These are phyloP conservation scores for Heterotilapia buettikoferi DNA, from an alignment of 2,113 vertebrate genomes.

Conservation along the genomic window DNA sequence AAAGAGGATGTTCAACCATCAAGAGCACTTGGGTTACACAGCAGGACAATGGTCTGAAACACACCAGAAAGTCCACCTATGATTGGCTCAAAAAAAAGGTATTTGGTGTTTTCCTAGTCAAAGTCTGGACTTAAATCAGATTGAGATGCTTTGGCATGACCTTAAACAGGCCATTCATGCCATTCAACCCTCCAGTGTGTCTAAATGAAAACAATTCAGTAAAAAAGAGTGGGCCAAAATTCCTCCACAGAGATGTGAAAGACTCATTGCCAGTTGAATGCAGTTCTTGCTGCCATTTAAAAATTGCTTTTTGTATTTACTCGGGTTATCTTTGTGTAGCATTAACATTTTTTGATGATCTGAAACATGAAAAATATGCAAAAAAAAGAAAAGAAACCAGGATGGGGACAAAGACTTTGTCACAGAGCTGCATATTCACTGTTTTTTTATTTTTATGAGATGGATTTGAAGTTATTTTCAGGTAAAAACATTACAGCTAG, in stretches of 20 bases:
- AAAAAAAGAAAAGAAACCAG: neutral
- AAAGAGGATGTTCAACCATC: neutral
- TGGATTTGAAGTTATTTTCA: constrained; percentile 8
- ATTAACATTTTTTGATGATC: neutral
- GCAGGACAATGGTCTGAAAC: neutral
- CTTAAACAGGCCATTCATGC: neutral
- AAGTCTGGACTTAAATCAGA: neutral
- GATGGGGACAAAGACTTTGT: neutral
- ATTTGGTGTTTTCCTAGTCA: neutral
- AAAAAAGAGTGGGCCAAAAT: neutral
- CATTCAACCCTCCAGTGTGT: neutral
- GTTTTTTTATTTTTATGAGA: neutral
- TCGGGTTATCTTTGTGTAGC: neutral
- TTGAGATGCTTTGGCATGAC: neutral
- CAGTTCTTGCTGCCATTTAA: neutral
- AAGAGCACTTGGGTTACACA: neutral
- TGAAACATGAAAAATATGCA: neutral
- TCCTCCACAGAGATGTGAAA: neutral
- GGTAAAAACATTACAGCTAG: constrained; percentile 32
- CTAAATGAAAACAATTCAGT: neutral
- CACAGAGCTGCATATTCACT: neutral
- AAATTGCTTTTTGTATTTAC: neutral
- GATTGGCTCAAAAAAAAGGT: neutral
- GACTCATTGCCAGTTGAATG: neutral
- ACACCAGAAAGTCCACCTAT: neutral